Conservation (phyloP, 2,888 invertebrate species). For the Troides oblongomaculatus region DNA sequence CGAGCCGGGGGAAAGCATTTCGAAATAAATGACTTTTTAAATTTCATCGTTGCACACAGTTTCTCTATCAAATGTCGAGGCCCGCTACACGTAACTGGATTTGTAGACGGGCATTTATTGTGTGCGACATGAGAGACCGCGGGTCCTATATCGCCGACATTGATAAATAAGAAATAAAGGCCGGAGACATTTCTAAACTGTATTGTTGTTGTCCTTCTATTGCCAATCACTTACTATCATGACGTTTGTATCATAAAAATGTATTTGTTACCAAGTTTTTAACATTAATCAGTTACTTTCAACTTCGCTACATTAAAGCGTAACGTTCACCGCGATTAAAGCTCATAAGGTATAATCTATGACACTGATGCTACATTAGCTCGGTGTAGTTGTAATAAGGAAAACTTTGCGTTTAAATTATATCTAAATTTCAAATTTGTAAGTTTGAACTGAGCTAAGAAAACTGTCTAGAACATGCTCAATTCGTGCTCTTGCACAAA, state of each 20-base stretch:
- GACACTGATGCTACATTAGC: neutral
- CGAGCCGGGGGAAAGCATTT: constrained; percentile 78
- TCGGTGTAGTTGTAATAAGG: constrained; percentile 1
- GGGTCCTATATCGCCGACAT: constrained; percentile 64
- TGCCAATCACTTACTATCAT: constrained; percentile 47
- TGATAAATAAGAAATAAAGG: constrained; percentile 56
- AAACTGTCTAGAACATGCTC: constrained; percentile 23
- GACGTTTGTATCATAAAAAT: constrained; percentile 17
- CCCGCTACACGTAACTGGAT: constrained; percentile 75
- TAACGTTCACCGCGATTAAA: no score
- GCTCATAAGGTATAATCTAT: no score
- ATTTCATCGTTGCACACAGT: constrained; percentile 80
- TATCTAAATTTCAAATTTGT: constrained; percentile 18
- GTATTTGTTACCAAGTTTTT: no score
- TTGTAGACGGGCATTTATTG: constrained; percentile 75
- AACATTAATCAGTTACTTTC: no score
- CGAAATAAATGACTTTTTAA: constrained; percentile 80
- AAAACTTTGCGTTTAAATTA: constrained; percentile 18
- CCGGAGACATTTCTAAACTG: constrained; percentile 44
- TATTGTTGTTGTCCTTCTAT: constrained; percentile 42
- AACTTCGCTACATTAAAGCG: neutral
- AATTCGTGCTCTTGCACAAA: constrained; percentile 26
- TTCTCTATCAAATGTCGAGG: constrained; percentile 79
- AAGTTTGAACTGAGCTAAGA: constrained; percentile 24
- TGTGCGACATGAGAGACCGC: constrained; percentile 68